Evolutionary conservation across 2,888 invertebrate species (phyloP), one percentile per base, ranked within the genome.

Genomic region (Amblyjoppa fuscipennis): DNA sequence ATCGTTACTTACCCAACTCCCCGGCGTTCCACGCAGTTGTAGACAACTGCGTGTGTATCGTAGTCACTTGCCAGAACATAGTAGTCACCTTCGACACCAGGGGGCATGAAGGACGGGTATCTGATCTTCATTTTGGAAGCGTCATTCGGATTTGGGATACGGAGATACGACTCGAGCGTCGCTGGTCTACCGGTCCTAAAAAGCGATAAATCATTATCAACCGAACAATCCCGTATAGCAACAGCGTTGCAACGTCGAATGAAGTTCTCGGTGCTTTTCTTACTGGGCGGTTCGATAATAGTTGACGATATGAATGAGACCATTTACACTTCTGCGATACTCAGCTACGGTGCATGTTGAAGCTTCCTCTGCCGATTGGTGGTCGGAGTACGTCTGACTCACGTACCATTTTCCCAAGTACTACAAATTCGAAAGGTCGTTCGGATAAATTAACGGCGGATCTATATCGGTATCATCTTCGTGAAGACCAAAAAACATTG

Each of bases 11-110:
- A 31, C 64, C 9, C 16, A 31, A 16, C n/a, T 16, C 16, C 31
- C 6, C 31, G 31, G 34, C n/a, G 31, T 31, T 11, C 31, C 31
- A 6, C 31, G 31, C 64, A 64, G n/a, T 2, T 64, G 34, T 64
- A 64, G 31, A 64, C 64, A 16, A 64, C 34, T 1, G 64, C 34
- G 34, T 64, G 28, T 28, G 9, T 13, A 28, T 11, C 5, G 59
- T 59, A 59, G 59, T 59, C 59, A 4, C 3, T 28, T 28, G 25
- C 25, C 59, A 59, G 28, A 59, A 59, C 59, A 11, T 28, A 25
- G 59, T 59, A 59, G 59, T 59, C 59, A 28, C 25, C 25, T 25
- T 59, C 59, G 59, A 59, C 59, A 28, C 59, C 59, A 59, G 28
- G 59, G 59, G 59, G 59, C 59, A 59, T 59, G 28, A 45, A 4